Evolutionary conservation across 2,888 invertebrate genomes (phyloP), one percentile per base, ranked within the genome.

Genomic region (Acleris emargana): DNA sequence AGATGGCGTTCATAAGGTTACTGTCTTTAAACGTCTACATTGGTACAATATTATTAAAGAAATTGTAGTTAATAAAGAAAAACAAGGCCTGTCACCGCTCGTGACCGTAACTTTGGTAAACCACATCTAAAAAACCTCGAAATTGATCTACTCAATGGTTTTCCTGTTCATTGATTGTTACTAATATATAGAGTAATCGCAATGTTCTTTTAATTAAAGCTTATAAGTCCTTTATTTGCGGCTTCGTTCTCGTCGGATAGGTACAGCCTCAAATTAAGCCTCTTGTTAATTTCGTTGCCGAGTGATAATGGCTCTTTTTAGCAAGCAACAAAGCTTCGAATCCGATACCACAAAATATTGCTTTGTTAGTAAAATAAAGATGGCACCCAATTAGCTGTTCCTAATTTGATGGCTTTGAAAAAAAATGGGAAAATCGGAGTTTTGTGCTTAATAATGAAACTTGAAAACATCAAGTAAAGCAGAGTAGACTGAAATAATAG

Each of bases 151-250:
- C 75, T 77, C 77, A 52, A 73, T 22, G 47, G 32, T 58, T 62
- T 63, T 69, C 49, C 62, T 84, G 78, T 82, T 78, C 79, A 67
- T 69, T 76, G 76, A 80, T 81, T 80, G 79, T 82, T 82, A 85
- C 81, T 82, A 84, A 85, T 85, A 84, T 78, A 84, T 60, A 81
- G 76, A 80, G 83, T 86, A 87, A 87, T 86, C 81, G 80, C 81
- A 78, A 83, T 82, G 83, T 73, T 85, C 82, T 84, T 88, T 84
- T 87, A 88, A 88, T 88, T 88, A 86, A 81, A 81, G 77, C 76
- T 76, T 77, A 61, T 60, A 79, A 83, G 83, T 81, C 84, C 78
- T 83, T 84, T 82, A 80, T 82, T 86, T 80, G 83, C 76, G 79
- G 84, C 77, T 77, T 73, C 70, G 70, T 72, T 74, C 61, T 64